Conservation (phyloP, 2,888 invertebrate species). For the Ennomos fuscantarius region DNA sequence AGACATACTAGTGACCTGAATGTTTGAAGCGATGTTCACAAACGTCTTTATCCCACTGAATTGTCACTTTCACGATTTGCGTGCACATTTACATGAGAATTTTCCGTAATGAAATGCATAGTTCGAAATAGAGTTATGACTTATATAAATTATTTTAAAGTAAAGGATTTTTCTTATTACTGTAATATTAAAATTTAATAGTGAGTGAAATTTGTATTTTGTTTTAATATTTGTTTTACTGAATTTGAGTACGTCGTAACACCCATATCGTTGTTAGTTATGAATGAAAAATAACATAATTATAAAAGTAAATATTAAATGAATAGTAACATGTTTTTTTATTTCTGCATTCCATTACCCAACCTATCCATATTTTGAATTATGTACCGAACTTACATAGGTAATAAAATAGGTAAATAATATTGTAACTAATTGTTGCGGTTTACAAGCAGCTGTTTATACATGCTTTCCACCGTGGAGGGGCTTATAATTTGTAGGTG, state of each 20-base stretch:
- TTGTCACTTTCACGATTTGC: constrained; percentile 81
- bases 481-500: no score
- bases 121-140: constrained; percentile 80
- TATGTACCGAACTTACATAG: no score
- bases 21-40: constrained; percentile 77
- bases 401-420: no score
- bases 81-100: constrained; percentile 80
- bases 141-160: constrained; percentile 80
- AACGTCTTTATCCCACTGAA: constrained; percentile 80
- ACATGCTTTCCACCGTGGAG: no score
- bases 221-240: constrained; percentile 84
- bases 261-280: constrained; percentile 86
- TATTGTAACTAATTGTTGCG: no score
- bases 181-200: constrained; percentile 84
- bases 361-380: no score
- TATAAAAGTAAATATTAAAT: constrained; percentile 86
- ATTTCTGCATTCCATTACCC: constrained; percentile 51
- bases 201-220: constrained; percentile 85
- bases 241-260: constrained; percentile 84
- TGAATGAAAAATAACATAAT: constrained; percentile 85
- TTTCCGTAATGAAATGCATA: constrained; percentile 66
- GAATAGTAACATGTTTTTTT: constrained; percentile 81
- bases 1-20: constrained; percentile 85
- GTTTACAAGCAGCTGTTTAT: no score
- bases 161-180: constrained; percentile 77